Base-by-base conservation (phyloP, 2,888 invertebrate genomes). In the Eilema depressum region DNA sequence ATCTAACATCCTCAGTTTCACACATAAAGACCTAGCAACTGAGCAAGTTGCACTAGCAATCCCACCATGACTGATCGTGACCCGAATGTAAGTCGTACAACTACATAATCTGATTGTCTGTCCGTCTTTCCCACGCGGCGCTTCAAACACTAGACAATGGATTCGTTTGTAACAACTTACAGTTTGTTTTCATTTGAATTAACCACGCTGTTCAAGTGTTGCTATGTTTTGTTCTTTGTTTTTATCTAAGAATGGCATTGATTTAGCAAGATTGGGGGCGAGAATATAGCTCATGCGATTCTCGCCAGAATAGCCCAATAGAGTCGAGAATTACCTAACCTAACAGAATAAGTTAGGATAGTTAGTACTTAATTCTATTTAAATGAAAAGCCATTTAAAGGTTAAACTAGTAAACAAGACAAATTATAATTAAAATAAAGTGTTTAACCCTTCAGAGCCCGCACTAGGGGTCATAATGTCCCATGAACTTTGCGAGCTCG, bases 401-500 rank as follows among this genome's bases (percentile, higher is more conserved):
- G 56, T 25, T 75, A 69, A n/a, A 53, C 68, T 57, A 78, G 26
- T 63, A 75, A 74, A 79, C 77, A 73, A 69, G 61, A 37, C 63
- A 64, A 80, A 70, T 69, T 67, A 62, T 69, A 76, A 78, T 68
- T 73, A 66, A 66, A 62, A 61, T 61, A 53, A 75, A 81, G 79
- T 74, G 71, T 74, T 76, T 56, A 78, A 80, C 78, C 80, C 76
- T 75, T 61, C 37, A 67, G 8, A 23, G 25, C 72, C 53, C 62
- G 57, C 37, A 41, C 26, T 20, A 23, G 59, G 67, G 81, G 65
- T 73, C 57, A 62, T 65, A 59, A 30, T 33, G 69, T 67, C 74
- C 78, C 78, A 37, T 33, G 70, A 80, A 80, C 71, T 80, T 79
- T 69, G 41, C 41, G 63, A 74, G 75, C 25, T 28, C 59, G 28